Conservation (phyloP, 2,113 vertebrate genomes). For the Cyanocitta stelleri region DNA sequence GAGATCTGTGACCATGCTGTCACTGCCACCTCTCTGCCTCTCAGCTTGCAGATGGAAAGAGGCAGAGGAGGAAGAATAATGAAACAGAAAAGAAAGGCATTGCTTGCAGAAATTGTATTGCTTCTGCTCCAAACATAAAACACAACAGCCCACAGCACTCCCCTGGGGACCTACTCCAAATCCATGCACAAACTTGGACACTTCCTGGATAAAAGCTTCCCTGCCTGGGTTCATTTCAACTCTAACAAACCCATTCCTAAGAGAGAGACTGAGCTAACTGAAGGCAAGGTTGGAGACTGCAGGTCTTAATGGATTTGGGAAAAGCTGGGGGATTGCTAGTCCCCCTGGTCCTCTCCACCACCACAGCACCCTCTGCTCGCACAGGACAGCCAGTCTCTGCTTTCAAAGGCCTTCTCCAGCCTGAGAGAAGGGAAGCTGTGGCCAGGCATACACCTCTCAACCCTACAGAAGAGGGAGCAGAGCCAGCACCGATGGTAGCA, state of each 20-base stretch:
- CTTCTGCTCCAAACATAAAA: slow-evolving; percentile 6
- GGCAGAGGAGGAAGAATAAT: neutral
- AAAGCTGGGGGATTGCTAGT: neutral
- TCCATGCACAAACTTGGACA: neutral
- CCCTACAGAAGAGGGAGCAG: neutral
- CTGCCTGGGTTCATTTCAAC: neutral
- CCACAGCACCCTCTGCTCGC: neutral
- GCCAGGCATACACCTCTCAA: neutral
- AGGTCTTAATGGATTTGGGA: neutral
- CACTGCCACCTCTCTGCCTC: neutral
- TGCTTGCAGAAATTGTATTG: neutral
- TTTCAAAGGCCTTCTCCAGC: neutral
- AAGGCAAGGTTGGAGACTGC: neutral
- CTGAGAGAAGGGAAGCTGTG: neutral
- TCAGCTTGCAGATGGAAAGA: neutral
- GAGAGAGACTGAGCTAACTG: neutral
- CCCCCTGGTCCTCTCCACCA: neutral
- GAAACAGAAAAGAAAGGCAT: neutral
- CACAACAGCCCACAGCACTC: neutral
- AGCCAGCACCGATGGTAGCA: neutral
- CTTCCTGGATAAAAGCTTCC: neutral
- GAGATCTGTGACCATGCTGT: neutral
- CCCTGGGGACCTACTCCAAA: neutral
- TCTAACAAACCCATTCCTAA: neutral
- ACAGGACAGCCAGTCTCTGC: neutral